These are phyloP conservation scores for Melanostoma mellinum DNA, from an alignment of 2,888 invertebrate species.

Conservation along the genomic window DNA sequence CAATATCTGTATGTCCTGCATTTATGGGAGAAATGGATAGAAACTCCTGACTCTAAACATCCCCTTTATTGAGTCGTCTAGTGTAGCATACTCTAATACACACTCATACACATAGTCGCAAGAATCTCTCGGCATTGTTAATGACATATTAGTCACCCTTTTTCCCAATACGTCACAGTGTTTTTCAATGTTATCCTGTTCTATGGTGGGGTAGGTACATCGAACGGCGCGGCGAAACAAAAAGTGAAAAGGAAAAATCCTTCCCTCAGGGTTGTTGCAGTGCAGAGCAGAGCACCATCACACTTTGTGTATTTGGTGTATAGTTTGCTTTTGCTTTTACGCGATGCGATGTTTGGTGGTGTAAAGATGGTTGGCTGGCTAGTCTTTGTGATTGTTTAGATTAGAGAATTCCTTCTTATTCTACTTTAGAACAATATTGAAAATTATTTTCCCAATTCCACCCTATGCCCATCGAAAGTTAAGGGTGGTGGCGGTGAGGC, in stretches of 20 bases:
- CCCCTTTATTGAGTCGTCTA: slow-evolving; percentile 72
- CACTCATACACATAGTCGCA: slow-evolving; percentile 34
- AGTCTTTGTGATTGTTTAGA: slow-evolving; percentile 62
- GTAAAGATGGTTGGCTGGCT: slow-evolving; percentile 53
- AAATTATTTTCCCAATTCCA: slow-evolving; percentile 59
- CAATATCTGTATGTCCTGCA: slow-evolving; percentile 79
- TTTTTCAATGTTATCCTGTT: slow-evolving; percentile 73
- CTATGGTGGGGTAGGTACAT: slow-evolving; percentile 81
- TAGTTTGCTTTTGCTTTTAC: slow-evolving; percentile 12
- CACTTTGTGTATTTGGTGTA: too few species aligned
- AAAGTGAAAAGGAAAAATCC: slow-evolving; percentile 56
- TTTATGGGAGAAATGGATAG: slow-evolving; percentile 77
- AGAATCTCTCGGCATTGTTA: slow-evolving; percentile 70
- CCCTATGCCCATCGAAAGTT: slow-evolving; percentile 38
- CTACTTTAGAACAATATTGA: slow-evolving; percentile 64
- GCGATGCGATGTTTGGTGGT: slow-evolving; percentile 44
- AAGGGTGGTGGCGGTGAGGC: slow-evolving; percentile 43
- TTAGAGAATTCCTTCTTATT: slow-evolving; percentile 47
- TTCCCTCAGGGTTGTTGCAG: slow-evolving; percentile 64
- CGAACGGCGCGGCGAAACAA: slow-evolving; percentile 57
- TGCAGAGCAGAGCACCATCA: slow-evolving; percentile 29
- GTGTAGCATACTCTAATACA: slow-evolving; percentile 58
- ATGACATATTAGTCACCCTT: slow-evolving; percentile 81
- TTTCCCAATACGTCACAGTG: slow-evolving; percentile 75
- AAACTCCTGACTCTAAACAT: slow-evolving; percentile 74